These are phyloP conservation scores for Willisornis vidua DNA, from an alignment of 2,113 vertebrate species.

Conservation along the genomic window DNA sequence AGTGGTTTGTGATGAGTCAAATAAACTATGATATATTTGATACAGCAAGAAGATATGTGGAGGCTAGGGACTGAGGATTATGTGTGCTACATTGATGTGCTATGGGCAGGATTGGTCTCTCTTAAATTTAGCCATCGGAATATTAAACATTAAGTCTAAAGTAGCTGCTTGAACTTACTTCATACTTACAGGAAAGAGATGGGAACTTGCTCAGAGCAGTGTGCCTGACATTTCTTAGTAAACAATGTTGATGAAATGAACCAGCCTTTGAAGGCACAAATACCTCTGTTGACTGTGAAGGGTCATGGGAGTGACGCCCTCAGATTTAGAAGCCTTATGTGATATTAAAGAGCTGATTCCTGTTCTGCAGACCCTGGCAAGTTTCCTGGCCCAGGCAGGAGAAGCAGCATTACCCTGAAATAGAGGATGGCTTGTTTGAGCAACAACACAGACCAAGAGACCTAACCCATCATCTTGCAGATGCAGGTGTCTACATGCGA, in stretches of 20 bases:
- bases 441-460: not conserved
- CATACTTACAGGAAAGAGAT: not conserved
- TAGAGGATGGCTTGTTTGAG: not conserved
- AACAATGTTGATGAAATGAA: not conserved
- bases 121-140: not conserved
- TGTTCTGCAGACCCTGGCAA: not conserved
- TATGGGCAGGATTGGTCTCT: not conserved
- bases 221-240: not conserved
- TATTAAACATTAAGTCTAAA: not conserved
- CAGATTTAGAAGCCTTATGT: not conserved
- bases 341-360: not conserved
- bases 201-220: not conserved
- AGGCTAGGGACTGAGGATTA: not conserved
- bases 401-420: not conserved
- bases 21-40: not conserved
- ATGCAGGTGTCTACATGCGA: not conserved
- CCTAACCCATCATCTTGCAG: not conserved
- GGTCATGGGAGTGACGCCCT: not conserved
- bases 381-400: not conserved
- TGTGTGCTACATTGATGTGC: not conserved
- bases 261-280: not conserved
- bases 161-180: not conserved
- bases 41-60: not conserved
- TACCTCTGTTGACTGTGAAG: not conserved
- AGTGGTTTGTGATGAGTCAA: not conserved